phyloP scores from a whole-genome alignment of 1,140 invertebrate species.

The Drosophila tsacasi region DNA sequence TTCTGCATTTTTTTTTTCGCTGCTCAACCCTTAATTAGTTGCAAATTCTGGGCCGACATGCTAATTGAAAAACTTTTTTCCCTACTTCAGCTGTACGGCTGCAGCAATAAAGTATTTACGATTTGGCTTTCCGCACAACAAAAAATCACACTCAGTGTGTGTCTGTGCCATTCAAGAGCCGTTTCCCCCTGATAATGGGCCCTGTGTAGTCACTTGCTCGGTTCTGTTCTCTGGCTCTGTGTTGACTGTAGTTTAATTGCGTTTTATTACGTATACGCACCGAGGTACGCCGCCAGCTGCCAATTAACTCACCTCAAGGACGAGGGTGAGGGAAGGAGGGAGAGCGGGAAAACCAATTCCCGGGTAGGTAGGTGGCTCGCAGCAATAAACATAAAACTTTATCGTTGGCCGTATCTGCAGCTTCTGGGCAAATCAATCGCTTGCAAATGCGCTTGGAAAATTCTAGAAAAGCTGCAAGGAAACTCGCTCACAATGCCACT shows the following conservation, averaged over 20 bases:
- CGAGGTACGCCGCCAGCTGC: conserved; percentile 12
- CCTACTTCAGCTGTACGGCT: conserved; percentile 2
- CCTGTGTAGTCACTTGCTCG: conserved; percentile 1
- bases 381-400: conserved; percentile 59
- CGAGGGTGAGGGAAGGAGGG: neutral
- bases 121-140: conserved; percentile 15
- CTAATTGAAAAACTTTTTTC: conserved; percentile 64
- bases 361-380: neutral
- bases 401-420: conserved; percentile 51
- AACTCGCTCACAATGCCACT: neutral
- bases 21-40: conserved; percentile 49
- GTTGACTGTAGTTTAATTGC: conserved; percentile 61
- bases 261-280: conserved; percentile 60
- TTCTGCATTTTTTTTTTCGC: neutral
- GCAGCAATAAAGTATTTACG: conserved; percentile 51
- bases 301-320: conserved; percentile 21
- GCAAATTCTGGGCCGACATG: conserved; percentile 51
- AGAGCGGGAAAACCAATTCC: neutral
- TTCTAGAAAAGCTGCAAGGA: conserved; percentile 24
- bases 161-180: conserved; percentile 9
- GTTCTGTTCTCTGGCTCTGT: conserved; percentile 8
- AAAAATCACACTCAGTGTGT: conserved; percentile 18
- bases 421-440: conserved; percentile 54
- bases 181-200: conserved; percentile 8
- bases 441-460: conserved; percentile 39